Percentiles rank a stretch among this genome's conserved stretches.
These are phyloP conservation scores for Luscinia luscinia DNA, from an alignment of 2,797 vertebrate genomes.

Conservation along the genomic window DNA sequence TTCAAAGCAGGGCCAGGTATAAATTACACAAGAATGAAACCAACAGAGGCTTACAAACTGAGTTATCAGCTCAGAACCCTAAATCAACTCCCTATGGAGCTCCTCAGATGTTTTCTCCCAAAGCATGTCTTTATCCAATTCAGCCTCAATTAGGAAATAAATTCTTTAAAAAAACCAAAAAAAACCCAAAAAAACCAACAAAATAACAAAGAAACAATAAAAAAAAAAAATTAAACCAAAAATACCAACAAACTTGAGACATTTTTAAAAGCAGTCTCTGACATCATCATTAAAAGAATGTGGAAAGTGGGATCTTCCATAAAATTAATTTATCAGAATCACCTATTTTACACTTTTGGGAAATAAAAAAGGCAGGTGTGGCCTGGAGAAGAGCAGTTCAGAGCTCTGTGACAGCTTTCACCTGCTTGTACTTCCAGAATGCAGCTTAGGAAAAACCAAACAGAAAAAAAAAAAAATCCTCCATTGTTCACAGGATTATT, in stretches of 20 bases:
- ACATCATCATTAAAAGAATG: background rate
- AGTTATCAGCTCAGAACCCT: background rate
- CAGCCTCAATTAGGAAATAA: background rate
- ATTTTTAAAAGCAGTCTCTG: background rate
- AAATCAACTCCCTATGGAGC: background rate
- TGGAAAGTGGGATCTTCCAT: background rate
- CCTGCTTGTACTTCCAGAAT: background rate
- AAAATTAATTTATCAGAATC: background rate
- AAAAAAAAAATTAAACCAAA: fast-evolving
- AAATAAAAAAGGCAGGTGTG: background rate
- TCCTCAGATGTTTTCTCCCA: background rate
- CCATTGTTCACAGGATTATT: background rate
- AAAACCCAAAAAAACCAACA: too few relatives aligned
- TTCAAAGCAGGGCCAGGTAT: background rate
- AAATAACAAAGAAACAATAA: background rate
- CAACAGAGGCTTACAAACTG: background rate
- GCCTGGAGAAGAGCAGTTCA: background rate
- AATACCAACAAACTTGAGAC: background rate
- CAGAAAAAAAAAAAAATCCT: background rate
- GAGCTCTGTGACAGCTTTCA: background rate
- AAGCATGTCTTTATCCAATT: background rate
- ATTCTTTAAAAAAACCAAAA: background rate
- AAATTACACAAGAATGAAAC: background rate
- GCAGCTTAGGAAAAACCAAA: background rate
- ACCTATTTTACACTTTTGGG: background rate